phyloP scores from a whole-genome alignment of 2,113 vertebrate species.

The Trogon surrucura region DNA sequence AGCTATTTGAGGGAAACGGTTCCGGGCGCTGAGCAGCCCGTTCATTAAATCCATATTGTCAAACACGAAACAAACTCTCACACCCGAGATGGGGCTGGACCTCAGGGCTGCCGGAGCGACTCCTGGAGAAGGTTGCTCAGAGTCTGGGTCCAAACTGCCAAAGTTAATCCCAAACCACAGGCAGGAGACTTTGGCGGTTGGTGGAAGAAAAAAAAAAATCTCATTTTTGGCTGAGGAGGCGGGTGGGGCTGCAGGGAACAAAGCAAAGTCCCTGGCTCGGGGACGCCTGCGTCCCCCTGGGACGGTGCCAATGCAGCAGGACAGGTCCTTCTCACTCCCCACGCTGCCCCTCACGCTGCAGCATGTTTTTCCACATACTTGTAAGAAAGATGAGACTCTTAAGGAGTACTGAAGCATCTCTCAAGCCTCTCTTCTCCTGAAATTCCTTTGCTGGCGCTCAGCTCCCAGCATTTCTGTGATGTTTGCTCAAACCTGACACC shows the following conservation, averaged over 20 bases:
- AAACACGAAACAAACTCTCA: not conserved
- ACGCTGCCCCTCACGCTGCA: not conserved
- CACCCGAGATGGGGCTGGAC: not conserved
- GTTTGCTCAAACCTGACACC: not conserved
- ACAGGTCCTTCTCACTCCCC: not conserved
- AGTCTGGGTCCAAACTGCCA: not conserved
- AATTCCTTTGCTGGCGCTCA: not conserved
- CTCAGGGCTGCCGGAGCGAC: not conserved
- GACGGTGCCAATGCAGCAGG: not conserved
- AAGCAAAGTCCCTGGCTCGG: not conserved
- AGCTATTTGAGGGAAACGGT: slow-evolving; percentile 6
- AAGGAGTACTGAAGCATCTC: not conserved
- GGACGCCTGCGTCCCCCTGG: not conserved
- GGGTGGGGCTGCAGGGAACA: not conserved
- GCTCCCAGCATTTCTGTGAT: not conserved
- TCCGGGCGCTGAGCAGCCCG: not conserved
- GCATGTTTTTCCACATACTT: not conserved
- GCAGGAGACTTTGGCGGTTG: not conserved
- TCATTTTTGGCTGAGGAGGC: not conserved
- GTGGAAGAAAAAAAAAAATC: not conserved
- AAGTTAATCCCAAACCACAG: not conserved
- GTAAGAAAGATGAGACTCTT: fast-evolving
- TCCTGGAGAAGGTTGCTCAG: not conserved
- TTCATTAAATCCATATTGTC: not conserved
- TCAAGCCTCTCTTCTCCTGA: not conserved